These are phyloP conservation scores for Tringa solitaria DNA, from an alignment of 2,113 vertebrate genomes.

Conservation along the genomic window DNA sequence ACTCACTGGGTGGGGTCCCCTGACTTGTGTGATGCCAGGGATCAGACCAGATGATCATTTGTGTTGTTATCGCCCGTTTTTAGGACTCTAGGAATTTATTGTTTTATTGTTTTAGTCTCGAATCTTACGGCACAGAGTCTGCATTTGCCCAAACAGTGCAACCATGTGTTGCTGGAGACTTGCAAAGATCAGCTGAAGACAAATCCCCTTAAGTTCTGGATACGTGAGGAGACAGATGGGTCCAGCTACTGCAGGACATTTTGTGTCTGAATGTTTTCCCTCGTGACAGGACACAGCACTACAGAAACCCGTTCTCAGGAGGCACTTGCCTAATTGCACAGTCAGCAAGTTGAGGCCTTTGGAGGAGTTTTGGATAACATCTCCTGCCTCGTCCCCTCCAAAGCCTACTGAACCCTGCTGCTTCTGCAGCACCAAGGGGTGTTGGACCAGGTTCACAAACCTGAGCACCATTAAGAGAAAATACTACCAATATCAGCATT, in stretches of 20 bases:
- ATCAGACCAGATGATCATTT: not conserved
- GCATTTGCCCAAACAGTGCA: not conserved
- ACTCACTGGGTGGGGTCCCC: not conserved
- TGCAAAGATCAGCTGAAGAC: not conserved
- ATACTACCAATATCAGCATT: slow-evolving; percentile 52
- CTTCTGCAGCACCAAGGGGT: slow-evolving; percentile 41
- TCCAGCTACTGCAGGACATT: not conserved
- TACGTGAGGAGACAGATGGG: not conserved
- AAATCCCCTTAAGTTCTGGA: not conserved
- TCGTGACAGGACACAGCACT: not conserved
- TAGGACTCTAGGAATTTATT: not conserved
- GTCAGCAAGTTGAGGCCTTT: slow-evolving; percentile 6
- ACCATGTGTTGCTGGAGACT: not conserved
- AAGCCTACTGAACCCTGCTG: not conserved
- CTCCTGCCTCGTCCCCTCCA: not conserved
- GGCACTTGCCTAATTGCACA: not conserved
- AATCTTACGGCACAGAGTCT: not conserved
- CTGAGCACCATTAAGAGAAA: slow-evolving; percentile 9
- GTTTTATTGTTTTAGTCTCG: not conserved
- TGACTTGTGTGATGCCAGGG: not conserved
- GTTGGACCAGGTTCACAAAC: slow-evolving; percentile 55
- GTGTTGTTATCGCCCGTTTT: not conserved
- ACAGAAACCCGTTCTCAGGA: not conserved
- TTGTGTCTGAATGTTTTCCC: not conserved
- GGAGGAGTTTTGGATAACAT: slow-evolving; percentile 9